phyloP scores from a whole-genome alignment of 2,113 vertebrate genomes.

The Sinocyclocheilus grahami region DNA sequence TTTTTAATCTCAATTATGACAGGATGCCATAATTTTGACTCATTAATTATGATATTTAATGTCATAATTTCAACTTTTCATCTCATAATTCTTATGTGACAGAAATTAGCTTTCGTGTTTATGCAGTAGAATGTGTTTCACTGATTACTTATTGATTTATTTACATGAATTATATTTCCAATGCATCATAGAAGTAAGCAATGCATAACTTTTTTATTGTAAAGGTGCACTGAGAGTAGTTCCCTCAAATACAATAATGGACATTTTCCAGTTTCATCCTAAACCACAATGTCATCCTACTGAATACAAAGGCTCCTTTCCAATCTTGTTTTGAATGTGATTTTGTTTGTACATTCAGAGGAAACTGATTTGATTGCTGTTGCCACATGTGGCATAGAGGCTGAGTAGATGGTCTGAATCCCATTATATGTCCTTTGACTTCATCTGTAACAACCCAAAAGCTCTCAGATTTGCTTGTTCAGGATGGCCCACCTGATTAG shows the following conservation, averaged over 20 bases:
- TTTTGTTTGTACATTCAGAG: background rate
- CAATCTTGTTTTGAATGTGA: background rate
- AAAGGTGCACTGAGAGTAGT: background rate
- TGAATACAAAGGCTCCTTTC: background rate
- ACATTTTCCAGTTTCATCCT: background rate
- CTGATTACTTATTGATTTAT: background rate
- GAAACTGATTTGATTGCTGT: slow-evolving; percentile 28
- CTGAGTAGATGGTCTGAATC: slow-evolving; percentile 5
- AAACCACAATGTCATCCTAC: background rate
- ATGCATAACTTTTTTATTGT: background rate
- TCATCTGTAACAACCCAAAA: background rate
- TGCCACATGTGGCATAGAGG: background rate
- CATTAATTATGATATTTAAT: background rate
- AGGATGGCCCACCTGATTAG: slow-evolving; percentile 4
- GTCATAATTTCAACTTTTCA: background rate
- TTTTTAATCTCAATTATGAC: background rate
- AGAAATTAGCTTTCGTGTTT: background rate
- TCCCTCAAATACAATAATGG: background rate
- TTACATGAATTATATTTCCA: background rate
- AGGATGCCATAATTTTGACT: no score
- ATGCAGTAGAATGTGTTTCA: background rate
- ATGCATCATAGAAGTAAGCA: background rate
- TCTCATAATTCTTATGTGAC: background rate
- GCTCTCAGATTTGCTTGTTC: slow-evolving; percentile 26
- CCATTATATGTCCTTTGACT: slow-evolving; percentile 37